phyloP scores from a whole-genome alignment of 2,888 invertebrate genomes.

The Temnothorax rugatulus region DNA sequence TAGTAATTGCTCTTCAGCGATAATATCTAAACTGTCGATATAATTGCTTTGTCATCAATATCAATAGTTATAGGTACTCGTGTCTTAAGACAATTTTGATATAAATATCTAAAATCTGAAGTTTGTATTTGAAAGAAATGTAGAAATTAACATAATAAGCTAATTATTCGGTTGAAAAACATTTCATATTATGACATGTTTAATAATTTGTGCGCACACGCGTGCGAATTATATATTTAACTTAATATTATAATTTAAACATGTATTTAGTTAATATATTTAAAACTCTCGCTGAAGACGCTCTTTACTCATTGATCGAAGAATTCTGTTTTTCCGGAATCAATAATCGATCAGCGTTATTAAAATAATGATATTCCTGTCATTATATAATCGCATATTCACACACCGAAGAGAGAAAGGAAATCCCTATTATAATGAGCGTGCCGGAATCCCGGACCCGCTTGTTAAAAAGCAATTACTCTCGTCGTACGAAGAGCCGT shows the following conservation, averaged over 20 bases:
- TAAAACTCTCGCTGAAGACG: neutral
- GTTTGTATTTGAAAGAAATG: neutral
- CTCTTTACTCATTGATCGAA: neutral
- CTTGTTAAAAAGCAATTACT: slow-evolving; percentile 80
- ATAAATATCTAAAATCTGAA: neutral
- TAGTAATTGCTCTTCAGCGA: neutral
- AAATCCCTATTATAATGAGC: slow-evolving; percentile 62
- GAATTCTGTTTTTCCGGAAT: neutral
- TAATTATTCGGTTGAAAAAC: slow-evolving; percentile 18
- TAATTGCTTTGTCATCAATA: neutral
- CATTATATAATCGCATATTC: slow-evolving; percentile 25
- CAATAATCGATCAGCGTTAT: neutral
- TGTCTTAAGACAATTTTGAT: neutral
- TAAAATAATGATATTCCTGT: neutral
- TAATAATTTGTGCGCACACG: neutral
- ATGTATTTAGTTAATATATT: neutral
- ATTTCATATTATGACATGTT: neutral
- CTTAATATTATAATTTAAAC: slow-evolving; percentile 8
- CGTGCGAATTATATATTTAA: slow-evolving; percentile 5
- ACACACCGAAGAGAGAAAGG: slow-evolving; percentile 29
- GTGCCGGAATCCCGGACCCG: slow-evolving; percentile 65
- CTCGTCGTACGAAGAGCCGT: slow-evolving; percentile 59
- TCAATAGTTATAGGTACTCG: neutral
- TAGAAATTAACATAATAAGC: neutral
- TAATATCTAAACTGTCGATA: neutral